These are phyloP conservation scores for Cybosia mesomella DNA, from an alignment of 2,888 invertebrate species.

Conservation along the genomic window DNA sequence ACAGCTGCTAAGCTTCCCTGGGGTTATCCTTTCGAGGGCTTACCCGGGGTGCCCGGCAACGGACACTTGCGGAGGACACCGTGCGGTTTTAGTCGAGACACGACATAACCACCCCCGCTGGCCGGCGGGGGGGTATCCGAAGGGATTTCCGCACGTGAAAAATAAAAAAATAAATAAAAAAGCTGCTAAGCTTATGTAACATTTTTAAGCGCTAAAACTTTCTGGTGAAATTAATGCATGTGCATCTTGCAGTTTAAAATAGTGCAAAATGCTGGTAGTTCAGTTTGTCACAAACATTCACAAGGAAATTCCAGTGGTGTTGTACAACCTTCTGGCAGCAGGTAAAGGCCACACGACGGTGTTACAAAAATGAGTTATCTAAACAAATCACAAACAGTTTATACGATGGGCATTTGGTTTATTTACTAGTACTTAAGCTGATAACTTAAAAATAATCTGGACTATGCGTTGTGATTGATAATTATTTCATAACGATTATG, in stretches of 20 bases:
- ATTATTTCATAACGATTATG: neutral
- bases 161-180: too few species aligned
- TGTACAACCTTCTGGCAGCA: neutral
- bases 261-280: neutral
- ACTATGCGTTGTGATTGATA: slow-evolving; percentile 39
- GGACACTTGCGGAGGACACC: too few species aligned
- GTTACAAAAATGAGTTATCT: slow-evolving; percentile 7
- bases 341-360: neutral
- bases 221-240: neutral
- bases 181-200: neutral
- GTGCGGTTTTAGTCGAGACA: too few species aligned
- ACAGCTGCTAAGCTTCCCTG: neutral
- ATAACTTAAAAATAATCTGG: slow-evolving; percentile 40
- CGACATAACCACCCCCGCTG: too few species aligned
- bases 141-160: too few species aligned
- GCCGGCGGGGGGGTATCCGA: too few species aligned
- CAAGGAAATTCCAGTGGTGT: neutral
- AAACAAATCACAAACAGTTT: slow-evolving; percentile 13
- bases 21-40: too few species aligned
- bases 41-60: too few species aligned
- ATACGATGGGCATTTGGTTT: slow-evolving; percentile 16
- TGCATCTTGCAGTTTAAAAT: neutral
- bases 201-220: neutral
- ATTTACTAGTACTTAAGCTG: slow-evolving; percentile 29
- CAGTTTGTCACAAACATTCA: neutral